Evolutionary conservation across 2,888 invertebrate species (phyloP).

Genomic region (Gastracanthus pulcherrimus): DNA sequence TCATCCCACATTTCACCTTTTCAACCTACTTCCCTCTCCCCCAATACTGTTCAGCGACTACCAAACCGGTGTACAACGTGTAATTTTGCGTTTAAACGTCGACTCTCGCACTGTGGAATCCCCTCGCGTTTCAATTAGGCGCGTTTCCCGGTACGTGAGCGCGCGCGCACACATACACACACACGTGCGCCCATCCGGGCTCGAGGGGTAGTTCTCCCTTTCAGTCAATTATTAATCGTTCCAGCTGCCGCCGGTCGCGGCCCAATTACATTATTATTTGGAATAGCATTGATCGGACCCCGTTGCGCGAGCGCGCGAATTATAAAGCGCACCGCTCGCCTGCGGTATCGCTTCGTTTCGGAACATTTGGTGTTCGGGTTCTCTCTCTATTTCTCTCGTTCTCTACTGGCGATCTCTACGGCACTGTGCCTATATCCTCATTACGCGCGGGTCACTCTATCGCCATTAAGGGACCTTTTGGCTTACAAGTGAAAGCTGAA

Average conservation of each 20-base stretch:
- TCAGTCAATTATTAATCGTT: conserved; percentile 35
- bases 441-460: not conserved
- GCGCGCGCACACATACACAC: not conserved
- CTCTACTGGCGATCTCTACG: not conserved
- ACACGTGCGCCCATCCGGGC: not conserved
- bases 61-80: not conserved
- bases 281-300: conserved; percentile 55
- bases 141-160: not conserved
- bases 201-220: not conserved
- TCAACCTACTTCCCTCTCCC: not conserved
- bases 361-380: conserved; percentile 15
- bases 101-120: not conserved
- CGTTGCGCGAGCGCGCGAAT: too few relatives aligned
- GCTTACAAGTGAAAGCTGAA: not conserved
- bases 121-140: conserved; percentile 19
- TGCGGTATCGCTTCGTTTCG: conserved; percentile 19
- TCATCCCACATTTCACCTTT: not conserved
- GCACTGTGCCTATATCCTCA: not conserved
- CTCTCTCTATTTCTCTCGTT: not conserved
- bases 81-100: not conserved
- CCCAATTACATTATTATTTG: conserved; percentile 58
- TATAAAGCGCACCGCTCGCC: conserved; percentile 17
- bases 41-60: too few relatives aligned
- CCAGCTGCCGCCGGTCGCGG: not conserved
- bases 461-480: not conserved